These are phyloP conservation scores for Parochlus steinenii DNA, from an alignment of 2,888 invertebrate genomes.

Conservation along the genomic window DNA sequence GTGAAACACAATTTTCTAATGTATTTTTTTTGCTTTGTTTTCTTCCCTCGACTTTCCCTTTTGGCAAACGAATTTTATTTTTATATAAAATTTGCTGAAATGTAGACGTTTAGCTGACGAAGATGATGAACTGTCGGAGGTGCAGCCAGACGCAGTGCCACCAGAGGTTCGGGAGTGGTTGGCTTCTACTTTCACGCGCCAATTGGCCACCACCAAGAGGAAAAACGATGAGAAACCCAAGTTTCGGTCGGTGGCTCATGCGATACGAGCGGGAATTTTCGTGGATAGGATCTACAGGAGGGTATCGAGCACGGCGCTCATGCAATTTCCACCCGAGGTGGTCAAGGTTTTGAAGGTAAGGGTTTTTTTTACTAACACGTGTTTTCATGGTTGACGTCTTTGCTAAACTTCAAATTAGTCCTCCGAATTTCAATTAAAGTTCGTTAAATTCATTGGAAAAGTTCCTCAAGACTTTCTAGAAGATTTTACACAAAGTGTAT, in stretches of 20 bases:
- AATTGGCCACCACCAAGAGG: conserved; percentile 60
- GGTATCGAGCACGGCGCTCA: conserved; percentile 56
- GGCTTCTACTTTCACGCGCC: conserved; percentile 88
- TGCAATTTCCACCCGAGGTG: conserved; percentile 79
- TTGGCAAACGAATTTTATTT: conserved; percentile 2
- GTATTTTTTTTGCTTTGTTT: conserved; percentile 1
- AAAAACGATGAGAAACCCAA: conserved; percentile 69
- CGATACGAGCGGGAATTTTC: conserved; percentile 90
- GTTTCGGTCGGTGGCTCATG: conserved; percentile 90
- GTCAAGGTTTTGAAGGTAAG: conserved; percentile 70
- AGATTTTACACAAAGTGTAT: no score
- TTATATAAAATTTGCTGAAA: conserved; percentile 5
- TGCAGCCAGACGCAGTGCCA: conserved; percentile 91
- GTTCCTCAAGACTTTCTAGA: no score
- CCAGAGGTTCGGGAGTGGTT: conserved; percentile 94
- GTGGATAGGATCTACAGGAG: conserved; percentile 86
- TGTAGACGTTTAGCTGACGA: conserved; percentile 67
- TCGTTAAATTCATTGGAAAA: no score
- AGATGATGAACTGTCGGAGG: conserved; percentile 90
- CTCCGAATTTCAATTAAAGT: no score
- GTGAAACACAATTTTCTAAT: neutral
- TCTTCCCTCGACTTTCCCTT: conserved; percentile 3
- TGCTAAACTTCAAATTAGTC: no score
- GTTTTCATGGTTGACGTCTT: no score
- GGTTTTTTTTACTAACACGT: conserved; percentile 12